Percentiles rank a stretch among this genome's conserved stretches.
These are phyloP conservation scores for Temnothorax longispinosus DNA, from an alignment of 1,140 invertebrate species.

Conservation along the genomic window DNA sequence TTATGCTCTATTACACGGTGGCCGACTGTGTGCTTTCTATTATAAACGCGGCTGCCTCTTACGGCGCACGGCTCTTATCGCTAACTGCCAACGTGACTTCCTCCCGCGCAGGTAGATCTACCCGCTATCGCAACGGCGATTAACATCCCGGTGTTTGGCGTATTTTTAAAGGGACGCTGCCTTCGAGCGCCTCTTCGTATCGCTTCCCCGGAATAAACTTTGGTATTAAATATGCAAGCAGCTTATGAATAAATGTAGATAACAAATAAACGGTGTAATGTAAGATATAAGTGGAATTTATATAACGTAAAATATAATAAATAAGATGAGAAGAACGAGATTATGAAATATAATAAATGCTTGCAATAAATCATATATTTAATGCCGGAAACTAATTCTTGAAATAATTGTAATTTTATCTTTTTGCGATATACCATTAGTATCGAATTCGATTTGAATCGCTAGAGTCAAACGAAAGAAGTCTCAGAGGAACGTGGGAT, in stretches of 20 bases:
- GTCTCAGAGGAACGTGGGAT: not conserved
- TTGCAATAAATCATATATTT: not conserved
- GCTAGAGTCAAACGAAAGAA: not conserved
- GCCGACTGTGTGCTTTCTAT: constrained; percentile 57
- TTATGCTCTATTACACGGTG: constrained; percentile 65
- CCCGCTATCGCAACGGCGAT: constrained; percentile 30
- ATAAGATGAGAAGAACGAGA: not conserved
- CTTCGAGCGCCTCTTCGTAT: not conserved
- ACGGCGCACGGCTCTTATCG: constrained; percentile 43
- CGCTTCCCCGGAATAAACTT: not conserved
- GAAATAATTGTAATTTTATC: not conserved
- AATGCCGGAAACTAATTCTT: not conserved
- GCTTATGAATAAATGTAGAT: constrained; percentile 15
- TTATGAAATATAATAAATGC: not conserved
- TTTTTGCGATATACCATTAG: not conserved
- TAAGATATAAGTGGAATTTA: not conserved
- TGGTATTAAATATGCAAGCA: not conserved
- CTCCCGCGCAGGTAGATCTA: constrained; percentile 47
- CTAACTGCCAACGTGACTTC: constrained; percentile 33
- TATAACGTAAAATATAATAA: not conserved
- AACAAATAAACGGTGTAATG: not conserved
- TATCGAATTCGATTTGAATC: not conserved
- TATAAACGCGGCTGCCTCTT: constrained; percentile 45
- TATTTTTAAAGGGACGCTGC: constrained; percentile 34
- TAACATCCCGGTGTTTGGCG: constrained; percentile 31